A percentile compares a stretch with the other conserved stretches of the same genome.
These are phyloP conservation scores for Myiotriccus ornatus DNA, from an alignment of 2,797 vertebrate species.

Conservation along the genomic window DNA sequence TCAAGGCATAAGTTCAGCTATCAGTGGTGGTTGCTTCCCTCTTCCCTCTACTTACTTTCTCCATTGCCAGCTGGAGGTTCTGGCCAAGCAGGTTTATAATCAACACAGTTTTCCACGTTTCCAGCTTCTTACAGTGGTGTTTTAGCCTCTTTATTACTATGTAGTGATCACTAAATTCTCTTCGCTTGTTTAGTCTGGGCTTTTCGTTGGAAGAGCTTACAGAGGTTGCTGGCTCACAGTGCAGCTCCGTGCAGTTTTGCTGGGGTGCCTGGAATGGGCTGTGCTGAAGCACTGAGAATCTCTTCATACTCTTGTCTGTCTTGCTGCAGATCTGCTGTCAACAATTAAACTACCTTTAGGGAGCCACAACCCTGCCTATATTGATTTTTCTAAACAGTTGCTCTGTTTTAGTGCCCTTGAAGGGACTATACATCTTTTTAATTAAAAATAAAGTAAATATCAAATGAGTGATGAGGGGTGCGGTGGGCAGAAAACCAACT, in stretches of 20 bases:
- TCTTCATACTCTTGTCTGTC: not conserved
- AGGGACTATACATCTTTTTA: slow-evolving; percentile 45
- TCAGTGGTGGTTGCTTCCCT: not conserved
- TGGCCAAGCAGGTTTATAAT: not conserved
- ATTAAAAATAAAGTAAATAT: slow-evolving; percentile 66
- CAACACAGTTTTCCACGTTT: not conserved
- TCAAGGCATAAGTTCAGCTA: not conserved
- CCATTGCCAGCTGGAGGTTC: not conserved
- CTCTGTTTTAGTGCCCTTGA: slow-evolving; percentile 21
- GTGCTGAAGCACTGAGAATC: not conserved
- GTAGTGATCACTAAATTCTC: not conserved
- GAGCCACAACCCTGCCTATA: slow-evolving; percentile 9
- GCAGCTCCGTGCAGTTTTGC: not conserved
- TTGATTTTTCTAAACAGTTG: slow-evolving; percentile 49
- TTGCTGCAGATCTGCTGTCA: slow-evolving; percentile 39
- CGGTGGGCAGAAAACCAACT: slow-evolving; percentile 29
- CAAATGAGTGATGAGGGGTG: slow-evolving; percentile 30
- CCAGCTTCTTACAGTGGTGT: not conserved
- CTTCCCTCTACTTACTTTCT: not conserved
- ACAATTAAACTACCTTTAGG: slow-evolving; percentile 40
- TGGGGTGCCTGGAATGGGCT: not conserved
- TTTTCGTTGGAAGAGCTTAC: not conserved
- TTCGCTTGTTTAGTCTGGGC: not conserved
- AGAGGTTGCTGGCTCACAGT: not conserved
- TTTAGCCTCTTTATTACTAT: not conserved